These are phyloP conservation scores for Drosophila saltans DNA, from an alignment of 1,140 invertebrate species.

Conservation along the genomic window DNA sequence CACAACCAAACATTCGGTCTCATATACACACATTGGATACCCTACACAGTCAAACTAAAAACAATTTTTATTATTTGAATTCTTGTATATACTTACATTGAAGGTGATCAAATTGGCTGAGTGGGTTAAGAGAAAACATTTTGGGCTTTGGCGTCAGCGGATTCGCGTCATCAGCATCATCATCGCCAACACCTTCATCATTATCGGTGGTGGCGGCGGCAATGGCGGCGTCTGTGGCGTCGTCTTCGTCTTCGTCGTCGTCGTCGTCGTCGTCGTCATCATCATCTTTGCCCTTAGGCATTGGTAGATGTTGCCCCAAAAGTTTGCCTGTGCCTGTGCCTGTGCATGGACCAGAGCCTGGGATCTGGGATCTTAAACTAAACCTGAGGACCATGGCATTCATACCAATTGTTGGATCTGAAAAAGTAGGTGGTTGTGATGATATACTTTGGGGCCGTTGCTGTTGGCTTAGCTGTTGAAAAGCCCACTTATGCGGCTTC, in stretches of 20 bases:
- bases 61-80: too few relatives aligned
- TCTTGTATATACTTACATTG: too few relatives aligned
- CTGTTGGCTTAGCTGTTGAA: slow-evolving; percentile 62
- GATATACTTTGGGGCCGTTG: slow-evolving; percentile 67
- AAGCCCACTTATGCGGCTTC: slow-evolving; percentile 60
- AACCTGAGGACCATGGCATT: slow-evolving; percentile 15
- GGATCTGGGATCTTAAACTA: background rate
- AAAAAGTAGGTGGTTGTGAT: slow-evolving; percentile 80
- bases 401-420: slow-evolving; percentile 13
- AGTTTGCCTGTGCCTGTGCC: slow-evolving; percentile 1
- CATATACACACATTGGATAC: slow-evolving; percentile 37
- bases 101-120: too few relatives aligned
- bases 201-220: slow-evolving; percentile 44
- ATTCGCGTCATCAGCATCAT: slow-evolving; percentile 77
- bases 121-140: background rate
- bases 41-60: slow-evolving; percentile 26
- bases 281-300: slow-evolving; percentile 28
- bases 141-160: slow-evolving; percentile 45
- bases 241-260: slow-evolving; percentile 9
- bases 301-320: slow-evolving; percentile 11
- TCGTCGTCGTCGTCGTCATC: slow-evolving; percentile 16
- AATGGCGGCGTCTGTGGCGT: slow-evolving; percentile 42
- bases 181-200: slow-evolving; percentile 79
- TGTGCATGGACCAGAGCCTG: slow-evolving; percentile 9
- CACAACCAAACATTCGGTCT: slow-evolving; percentile 40